A percentile compares a stretch with the other conserved stretches of the same genome.
These are phyloP conservation scores for Drosophila parthenogenetica DNA, from an alignment of 2,888 invertebrate species.

Conservation along the genomic window DNA sequence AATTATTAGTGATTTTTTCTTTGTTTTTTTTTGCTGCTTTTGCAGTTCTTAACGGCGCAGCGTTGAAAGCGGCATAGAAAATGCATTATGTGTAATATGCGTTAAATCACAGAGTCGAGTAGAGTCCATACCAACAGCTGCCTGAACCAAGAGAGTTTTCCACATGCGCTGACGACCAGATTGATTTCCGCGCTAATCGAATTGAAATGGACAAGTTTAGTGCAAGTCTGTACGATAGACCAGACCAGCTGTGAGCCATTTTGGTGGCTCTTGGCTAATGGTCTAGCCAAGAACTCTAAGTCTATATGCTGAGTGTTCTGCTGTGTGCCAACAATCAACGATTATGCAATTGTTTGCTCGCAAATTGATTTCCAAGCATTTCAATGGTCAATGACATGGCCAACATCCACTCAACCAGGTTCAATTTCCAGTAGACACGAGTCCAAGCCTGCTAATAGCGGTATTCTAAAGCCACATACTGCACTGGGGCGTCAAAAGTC, in stretches of 20 bases:
- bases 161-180: slow-evolving; percentile 58
- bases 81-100: slow-evolving; percentile 73
- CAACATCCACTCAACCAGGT: slow-evolving; percentile 13
- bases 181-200: slow-evolving; percentile 74
- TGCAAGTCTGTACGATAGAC: slow-evolving; percentile 8
- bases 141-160: slow-evolving; percentile 32
- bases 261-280: slow-evolving; percentile 21
- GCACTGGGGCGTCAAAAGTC: slow-evolving; percentile 71
- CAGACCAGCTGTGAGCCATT: slow-evolving; percentile 38
- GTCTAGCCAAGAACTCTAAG: slow-evolving; percentile 6
- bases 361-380: slow-evolving; percentile 64
- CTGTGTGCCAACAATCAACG: slow-evolving; percentile 52
- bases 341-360: slow-evolving; percentile 65
- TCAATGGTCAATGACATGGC: slow-evolving; percentile 58
- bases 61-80: slow-evolving; percentile 59
- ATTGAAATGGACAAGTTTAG: slow-evolving; percentile 60
- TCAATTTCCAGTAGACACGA: slow-evolving; percentile 36
- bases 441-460: slow-evolving; percentile 43
- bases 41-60: slow-evolving; percentile 58
- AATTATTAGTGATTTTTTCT: slow-evolving; percentile 54
- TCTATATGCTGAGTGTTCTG: not conserved
- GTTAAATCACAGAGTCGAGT: slow-evolving; percentile 62
- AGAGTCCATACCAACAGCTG: slow-evolving; percentile 16
- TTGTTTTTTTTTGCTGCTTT: not conserved
- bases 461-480: slow-evolving; percentile 48